Evolutionary conservation across 2,888 invertebrate species (phyloP).

Genomic region (Lepidocyrtinus sp.): DNA sequence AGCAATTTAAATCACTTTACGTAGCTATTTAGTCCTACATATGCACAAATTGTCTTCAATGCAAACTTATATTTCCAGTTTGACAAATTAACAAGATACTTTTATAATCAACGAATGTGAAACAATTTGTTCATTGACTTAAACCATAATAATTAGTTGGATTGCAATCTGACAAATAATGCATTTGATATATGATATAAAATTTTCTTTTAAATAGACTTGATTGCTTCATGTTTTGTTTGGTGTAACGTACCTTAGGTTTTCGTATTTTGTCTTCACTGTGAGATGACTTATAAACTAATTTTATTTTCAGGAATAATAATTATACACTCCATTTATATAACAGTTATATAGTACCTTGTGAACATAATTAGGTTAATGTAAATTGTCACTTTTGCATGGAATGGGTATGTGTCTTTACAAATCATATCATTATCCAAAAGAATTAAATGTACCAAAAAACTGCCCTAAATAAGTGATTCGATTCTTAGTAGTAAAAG

Average conservation of each 20-base stretch:
- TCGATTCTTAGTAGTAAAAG: too few species aligned
- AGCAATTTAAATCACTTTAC: background rate
- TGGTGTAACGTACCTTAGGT: too few species aligned
- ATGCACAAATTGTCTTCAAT: too few species aligned
- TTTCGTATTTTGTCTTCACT: background rate
- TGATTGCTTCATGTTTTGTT: too few species aligned
- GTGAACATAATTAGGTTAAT: background rate
- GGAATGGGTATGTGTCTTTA: slow-evolving; percentile 42
- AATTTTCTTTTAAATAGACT: too few species aligned
- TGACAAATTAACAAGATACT: background rate
- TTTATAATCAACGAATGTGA: background rate
- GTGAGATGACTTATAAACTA: background rate
- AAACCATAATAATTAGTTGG: too few species aligned
- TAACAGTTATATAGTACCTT: background rate
- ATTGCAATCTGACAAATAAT: too few species aligned
- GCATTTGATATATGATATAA: too few species aligned
- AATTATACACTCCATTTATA: background rate
- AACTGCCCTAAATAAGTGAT: background rate
- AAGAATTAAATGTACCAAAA: background rate
- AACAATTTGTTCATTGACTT: too few species aligned
- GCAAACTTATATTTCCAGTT: background rate
- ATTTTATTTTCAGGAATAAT: background rate
- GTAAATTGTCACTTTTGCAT: slow-evolving; percentile 49
- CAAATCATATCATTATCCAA: slow-evolving; percentile 19
- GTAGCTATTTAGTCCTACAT: too few species aligned